Evolutionary conservation across 2,888 invertebrate species (phyloP).

Genomic region (Caenorhabditis sp.): DNA sequence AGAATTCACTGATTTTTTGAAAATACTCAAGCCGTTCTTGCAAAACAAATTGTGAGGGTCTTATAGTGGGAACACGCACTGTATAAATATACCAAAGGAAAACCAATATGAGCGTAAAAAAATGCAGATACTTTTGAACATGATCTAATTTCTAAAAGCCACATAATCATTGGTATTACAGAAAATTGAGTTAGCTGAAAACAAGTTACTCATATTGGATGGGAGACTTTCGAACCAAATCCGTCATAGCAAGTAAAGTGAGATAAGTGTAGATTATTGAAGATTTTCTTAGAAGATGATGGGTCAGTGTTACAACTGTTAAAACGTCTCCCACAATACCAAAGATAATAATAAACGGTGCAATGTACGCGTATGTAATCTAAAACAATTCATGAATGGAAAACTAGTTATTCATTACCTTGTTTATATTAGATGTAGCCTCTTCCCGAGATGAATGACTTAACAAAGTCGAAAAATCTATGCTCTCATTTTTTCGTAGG

Average conservation of each 20-base stretch:
- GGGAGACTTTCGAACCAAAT: constrained; percentile 68
- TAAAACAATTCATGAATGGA: constrained; percentile 66
- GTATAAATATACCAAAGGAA: constrained; percentile 84
- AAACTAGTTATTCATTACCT: too few relatives aligned
- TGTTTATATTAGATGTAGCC: constrained; percentile 62
- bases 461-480: constrained; percentile 56
- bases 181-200: constrained; percentile 84
- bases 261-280: constrained; percentile 84
- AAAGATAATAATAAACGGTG: constrained; percentile 84
- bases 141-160: constrained; percentile 80
- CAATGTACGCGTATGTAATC: constrained; percentile 84
- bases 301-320: constrained; percentile 85
- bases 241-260: constrained; percentile 74
- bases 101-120: constrained; percentile 85
- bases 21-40: too few relatives aligned
- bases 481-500: constrained; percentile 55
- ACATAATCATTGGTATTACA: constrained; percentile 84
- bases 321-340: constrained; percentile 85
- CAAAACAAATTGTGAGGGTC: too few relatives aligned
- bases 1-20: too few relatives aligned
- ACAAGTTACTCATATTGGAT: neutral
- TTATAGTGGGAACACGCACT: too few relatives aligned
- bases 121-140: constrained; percentile 83
- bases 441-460: constrained; percentile 51
- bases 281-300: constrained; percentile 84